Conservation (phyloP, 2,113 vertebrate species). For the Onychostruthus taczanowskii region DNA sequence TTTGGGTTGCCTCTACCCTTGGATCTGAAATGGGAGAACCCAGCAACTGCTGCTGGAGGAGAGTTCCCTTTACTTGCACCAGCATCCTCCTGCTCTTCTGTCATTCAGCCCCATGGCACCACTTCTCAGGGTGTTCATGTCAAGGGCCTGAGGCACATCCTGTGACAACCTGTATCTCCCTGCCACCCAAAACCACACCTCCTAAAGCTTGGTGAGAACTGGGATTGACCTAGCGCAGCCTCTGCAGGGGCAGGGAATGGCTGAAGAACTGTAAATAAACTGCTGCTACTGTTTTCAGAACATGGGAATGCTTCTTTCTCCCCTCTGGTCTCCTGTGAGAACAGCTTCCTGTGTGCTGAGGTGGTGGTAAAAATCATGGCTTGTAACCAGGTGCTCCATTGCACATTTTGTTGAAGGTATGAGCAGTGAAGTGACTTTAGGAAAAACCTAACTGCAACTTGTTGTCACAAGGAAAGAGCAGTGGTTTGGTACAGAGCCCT, state of each 20-base stretch:
- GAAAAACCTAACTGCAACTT: neutral
- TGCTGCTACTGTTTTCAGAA: neutral
- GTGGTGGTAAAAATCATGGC: neutral
- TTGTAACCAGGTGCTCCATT: neutral
- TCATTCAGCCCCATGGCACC: neutral
- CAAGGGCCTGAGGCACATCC: neutral
- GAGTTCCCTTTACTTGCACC: neutral
- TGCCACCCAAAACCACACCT: neutral
- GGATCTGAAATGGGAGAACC: neutral
- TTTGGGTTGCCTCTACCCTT: neutral
- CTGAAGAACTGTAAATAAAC: constrained; percentile 33
- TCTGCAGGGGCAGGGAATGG: neutral
- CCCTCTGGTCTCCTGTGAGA: neutral
- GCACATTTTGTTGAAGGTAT: neutral
- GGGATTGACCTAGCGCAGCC: neutral
- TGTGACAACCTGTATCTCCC: neutral
- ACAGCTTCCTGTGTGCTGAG: neutral
- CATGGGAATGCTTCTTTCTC: neutral
- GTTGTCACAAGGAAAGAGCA: neutral
- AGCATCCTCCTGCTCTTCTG: neutral
- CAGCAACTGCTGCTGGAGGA: neutral
- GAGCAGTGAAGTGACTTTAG: neutral
- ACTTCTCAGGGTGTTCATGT: neutral
- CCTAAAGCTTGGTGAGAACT: neutral
- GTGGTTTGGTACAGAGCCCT: neutral